Evolutionary conservation across 2,113 vertebrate species (phyloP).

Genomic region (Murina feae): DNA sequence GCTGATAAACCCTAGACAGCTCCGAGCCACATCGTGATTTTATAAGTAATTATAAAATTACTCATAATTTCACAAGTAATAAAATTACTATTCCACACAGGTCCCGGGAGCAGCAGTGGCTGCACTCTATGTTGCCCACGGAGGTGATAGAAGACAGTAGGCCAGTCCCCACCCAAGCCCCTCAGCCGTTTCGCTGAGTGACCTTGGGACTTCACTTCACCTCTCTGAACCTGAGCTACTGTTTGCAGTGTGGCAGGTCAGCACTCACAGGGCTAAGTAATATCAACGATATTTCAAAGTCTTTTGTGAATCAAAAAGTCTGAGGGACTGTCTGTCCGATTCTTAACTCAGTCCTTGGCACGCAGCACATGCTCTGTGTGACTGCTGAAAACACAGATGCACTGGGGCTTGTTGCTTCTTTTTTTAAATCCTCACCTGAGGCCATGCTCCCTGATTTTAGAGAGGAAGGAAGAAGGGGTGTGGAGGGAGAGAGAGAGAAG

Average conservation of each 20-base stretch:
- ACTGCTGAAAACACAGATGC: background rate
- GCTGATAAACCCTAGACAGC: background rate
- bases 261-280: background rate
- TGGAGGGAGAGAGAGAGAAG: no score
- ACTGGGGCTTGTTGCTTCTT: background rate
- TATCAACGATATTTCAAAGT: background rate
- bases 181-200: background rate
- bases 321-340: fast-evolving
- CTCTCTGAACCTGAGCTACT: background rate
- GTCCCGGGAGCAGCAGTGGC: background rate
- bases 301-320: background rate
- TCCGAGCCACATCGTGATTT: background rate
- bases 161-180: background rate
- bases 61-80: no score
- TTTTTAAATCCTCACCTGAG: no score
- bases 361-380: background rate
- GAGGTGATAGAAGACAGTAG: background rate
- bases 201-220: background rate
- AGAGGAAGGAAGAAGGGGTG: no score
- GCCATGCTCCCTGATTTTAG: no score
- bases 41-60: background rate
- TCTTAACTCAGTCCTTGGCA: background rate
- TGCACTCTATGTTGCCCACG: no score
- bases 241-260: background rate
- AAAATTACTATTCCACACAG: no score